phyloP scores from a whole-genome alignment of 2,113 vertebrate genomes.

The Melanotaenia duboulayi region DNA sequence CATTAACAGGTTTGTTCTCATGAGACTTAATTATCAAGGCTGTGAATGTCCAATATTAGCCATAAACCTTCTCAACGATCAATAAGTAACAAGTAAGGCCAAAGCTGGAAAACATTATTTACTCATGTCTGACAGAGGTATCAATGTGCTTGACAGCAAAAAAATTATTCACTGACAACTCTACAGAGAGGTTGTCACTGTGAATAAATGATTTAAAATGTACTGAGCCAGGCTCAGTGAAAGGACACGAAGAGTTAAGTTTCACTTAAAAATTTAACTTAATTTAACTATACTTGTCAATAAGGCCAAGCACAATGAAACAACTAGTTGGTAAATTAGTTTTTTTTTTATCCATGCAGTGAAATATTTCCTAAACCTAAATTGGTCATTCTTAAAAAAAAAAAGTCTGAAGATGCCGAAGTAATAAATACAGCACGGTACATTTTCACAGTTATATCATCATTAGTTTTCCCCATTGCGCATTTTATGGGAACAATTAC shows the following conservation, averaged over 20 bases:
- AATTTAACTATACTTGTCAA: neutral
- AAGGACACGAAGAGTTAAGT: neutral
- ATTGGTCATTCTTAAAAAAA: slow-evolving; percentile 10
- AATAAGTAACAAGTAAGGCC: neutral
- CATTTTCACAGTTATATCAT: slow-evolving; percentile 27
- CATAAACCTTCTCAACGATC: slow-evolving; percentile 16
- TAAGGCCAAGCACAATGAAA: neutral
- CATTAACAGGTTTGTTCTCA: neutral
- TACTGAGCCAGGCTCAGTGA: no score
- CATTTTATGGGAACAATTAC: slow-evolving; percentile 27
- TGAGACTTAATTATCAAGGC: neutral
- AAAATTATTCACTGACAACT: slow-evolving; percentile 44
- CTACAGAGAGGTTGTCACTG: slow-evolving; percentile 21
- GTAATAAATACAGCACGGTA: slow-evolving; percentile 14
- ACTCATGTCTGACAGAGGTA: slow-evolving; percentile 42
- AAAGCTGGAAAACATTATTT: slow-evolving; percentile 38
- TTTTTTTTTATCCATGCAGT: slow-evolving; percentile 1
- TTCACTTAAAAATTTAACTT: neutral
- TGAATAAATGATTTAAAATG: slow-evolving; percentile 29
- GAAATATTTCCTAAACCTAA: neutral
- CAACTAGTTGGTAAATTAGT: neutral
- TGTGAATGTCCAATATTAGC: slow-evolving; percentile 4
- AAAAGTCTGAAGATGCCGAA: neutral
- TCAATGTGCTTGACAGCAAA: slow-evolving; percentile 29
- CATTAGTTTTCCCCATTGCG: slow-evolving; percentile 28